These are phyloP conservation scores for Drepana arcuata DNA, from an alignment of 1,140 invertebrate species.

Conservation along the genomic window DNA sequence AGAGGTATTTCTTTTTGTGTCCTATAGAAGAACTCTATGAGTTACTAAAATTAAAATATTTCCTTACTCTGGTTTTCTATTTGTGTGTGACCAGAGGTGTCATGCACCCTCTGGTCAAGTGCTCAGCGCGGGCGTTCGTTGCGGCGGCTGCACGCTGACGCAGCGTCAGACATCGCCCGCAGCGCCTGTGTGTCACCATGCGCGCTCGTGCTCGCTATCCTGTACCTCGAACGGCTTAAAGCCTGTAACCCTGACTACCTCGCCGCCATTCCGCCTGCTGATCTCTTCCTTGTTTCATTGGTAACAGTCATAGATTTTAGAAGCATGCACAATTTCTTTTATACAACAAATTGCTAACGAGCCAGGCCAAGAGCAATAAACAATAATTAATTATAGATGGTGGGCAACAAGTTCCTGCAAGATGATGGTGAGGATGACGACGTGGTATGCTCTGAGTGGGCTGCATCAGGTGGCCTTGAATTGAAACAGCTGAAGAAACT, in stretches of 20 bases:
- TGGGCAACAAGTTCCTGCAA: slow-evolving; percentile 94
- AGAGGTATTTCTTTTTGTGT: too few species aligned
- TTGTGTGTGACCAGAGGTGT: slow-evolving; percentile 78
- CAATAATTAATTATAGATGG: slow-evolving; percentile 79
- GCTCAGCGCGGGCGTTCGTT: slow-evolving; percentile 74
- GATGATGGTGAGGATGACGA: slow-evolving; percentile 93
- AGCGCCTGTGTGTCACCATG: slow-evolving; percentile 84
- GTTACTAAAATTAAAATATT: slow-evolving; percentile 4
- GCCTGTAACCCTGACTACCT: slow-evolving; percentile 87
- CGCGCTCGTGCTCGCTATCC: slow-evolving; percentile 57
- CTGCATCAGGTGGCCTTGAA: slow-evolving; percentile 82
- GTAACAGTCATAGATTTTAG: too few species aligned
- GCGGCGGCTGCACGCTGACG: slow-evolving; percentile 84
- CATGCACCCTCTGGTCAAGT: slow-evolving; percentile 68
- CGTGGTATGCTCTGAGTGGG: slow-evolving; percentile 92
- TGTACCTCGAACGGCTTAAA: slow-evolving; percentile 89
- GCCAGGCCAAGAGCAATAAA: background rate
- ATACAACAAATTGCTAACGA: too few species aligned
- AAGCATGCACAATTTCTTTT: too few species aligned
- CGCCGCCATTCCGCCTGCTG: slow-evolving; percentile 84
- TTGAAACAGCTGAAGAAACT: slow-evolving; percentile 84
- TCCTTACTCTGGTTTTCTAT: slow-evolving; percentile 24
- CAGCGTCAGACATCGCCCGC: slow-evolving; percentile 83
- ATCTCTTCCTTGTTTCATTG: slow-evolving; percentile 93
- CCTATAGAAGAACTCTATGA: too few species aligned